Base-by-base conservation (phyloP, 2,888 invertebrate species). In the Noctua fimbriata region DNA sequence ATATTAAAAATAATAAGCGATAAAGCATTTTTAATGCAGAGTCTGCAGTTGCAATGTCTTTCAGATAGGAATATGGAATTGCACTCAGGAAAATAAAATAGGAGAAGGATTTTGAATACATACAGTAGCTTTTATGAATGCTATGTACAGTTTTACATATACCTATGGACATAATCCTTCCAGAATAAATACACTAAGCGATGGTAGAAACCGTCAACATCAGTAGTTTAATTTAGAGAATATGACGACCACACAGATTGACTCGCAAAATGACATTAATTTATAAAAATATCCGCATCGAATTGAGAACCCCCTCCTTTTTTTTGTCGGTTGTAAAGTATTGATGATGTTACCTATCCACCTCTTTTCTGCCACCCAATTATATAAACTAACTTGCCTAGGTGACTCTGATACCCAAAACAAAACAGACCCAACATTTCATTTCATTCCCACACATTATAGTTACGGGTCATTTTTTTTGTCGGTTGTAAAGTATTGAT, bases 1-100 rank as follows among this genome's bases (percentile, higher is more conserved):
- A 79, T 73, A 73, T 52, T 69, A 55, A 10, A 70, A 49, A 71
- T 49, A 58, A 58, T 69, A 47, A 18, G 4, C 18, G 3, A 10
- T n/a, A 12, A 55, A 55, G 18, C 2, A 69, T 76, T 63, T 77
- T 69, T 18, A 41, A 55, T 32, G 12, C 49, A 44, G 44, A 69
- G 52, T 67, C 41, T 28, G 67, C n/a, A 69, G 32, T 12, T 28
- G 44, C n/a, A 24, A 49, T 32, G 24, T n/a, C 2, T 63, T 70
- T 41, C 9, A 12, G 16, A 7, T 9, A 6, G 14, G 21, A 18
- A 28, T 41, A 49, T 18, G 47, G 32, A 28, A 67, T 66, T 66
- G 66, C 24, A 14, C 2, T 9, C 24, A 0, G n/a, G 16, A 32
- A 69, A 63, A 63, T 58, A 41, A 70, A 70, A 47, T 5, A 21